Conservation (phyloP, 2,113 vertebrate genomes). For the Leptocoma aspasia region DNA sequence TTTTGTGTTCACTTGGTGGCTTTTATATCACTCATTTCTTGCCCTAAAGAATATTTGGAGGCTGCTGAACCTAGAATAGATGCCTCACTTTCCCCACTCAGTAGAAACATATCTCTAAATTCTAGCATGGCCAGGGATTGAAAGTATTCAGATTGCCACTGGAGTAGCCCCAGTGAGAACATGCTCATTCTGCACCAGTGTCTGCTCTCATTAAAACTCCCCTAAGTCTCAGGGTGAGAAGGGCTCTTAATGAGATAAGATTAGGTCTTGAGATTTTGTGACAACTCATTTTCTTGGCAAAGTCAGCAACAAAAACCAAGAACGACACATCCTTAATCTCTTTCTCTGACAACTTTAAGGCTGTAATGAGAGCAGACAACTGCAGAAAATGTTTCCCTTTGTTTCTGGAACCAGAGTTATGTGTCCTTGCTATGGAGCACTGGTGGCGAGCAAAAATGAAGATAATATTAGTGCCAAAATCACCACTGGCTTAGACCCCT, state of each 20-base stretch:
- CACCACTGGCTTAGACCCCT: not conserved
- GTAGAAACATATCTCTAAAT: not conserved
- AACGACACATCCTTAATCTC: not conserved
- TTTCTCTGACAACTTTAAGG: not conserved
- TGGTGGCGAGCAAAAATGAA: not conserved
- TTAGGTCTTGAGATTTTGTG: not conserved
- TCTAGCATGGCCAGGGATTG: not conserved
- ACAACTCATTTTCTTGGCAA: constrained; percentile 43
- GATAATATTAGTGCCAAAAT: not conserved
- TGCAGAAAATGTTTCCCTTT: not conserved
- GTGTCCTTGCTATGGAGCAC: not conserved
- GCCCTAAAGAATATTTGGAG: not conserved
- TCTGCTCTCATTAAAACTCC: not conserved
- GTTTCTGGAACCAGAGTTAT: not conserved
- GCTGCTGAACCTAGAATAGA: not conserved
- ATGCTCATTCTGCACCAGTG: not conserved
- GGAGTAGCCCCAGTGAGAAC: not conserved
- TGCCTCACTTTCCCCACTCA: not conserved
- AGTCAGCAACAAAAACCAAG: constrained; percentile 16
- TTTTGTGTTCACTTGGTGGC: not conserved
- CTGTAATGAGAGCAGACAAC: constrained; percentile 34
- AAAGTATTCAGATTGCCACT: not conserved
- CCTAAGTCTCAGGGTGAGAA: not conserved
- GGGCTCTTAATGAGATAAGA: not conserved
- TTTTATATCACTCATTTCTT: not conserved